Percentiles rank a stretch among this genome's conserved stretches.
These are phyloP conservation scores for Cyanoliseus patagonus DNA, from an alignment of 2,113 vertebrate species.

Conservation along the genomic window DNA sequence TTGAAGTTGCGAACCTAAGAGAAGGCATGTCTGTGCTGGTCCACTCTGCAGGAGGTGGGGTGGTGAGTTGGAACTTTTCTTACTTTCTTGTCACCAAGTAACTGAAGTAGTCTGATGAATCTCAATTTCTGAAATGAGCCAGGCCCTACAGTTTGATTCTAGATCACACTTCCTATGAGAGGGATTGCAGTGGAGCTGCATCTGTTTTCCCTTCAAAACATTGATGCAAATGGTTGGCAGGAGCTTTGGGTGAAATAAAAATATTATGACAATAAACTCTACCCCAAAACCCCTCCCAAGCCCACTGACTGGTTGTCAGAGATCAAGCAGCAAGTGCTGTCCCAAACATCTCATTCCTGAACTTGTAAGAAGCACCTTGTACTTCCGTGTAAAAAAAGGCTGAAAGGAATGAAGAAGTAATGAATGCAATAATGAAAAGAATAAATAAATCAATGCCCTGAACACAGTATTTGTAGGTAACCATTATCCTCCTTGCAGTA, in stretches of 20 bases:
- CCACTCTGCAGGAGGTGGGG: constrained; percentile 93
- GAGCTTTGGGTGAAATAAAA: background rate
- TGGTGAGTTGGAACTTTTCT: constrained; percentile 80
- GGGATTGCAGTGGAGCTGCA: background rate
- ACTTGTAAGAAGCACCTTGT: background rate
- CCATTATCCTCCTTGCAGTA: background rate
- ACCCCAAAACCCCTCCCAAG: background rate
- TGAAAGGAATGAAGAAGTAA: background rate
- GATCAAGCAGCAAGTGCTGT: background rate
- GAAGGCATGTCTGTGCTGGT: constrained; percentile 98
- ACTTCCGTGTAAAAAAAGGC: background rate
- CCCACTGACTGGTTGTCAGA: background rate
- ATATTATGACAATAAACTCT: background rate
- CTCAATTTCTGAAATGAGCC: background rate
- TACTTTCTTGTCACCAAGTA: background rate
- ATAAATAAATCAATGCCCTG: background rate
- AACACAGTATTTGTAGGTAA: background rate
- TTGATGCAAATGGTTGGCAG: background rate
- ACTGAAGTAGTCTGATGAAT: background rate
- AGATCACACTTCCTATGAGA: background rate
- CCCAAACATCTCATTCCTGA: background rate
- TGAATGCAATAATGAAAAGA: background rate
- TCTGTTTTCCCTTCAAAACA: background rate
- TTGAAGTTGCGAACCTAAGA: constrained; percentile 93
- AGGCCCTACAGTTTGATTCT: background rate